These are phyloP conservation scores for Chaetodon trifasciatus DNA, from an alignment of 2,797 vertebrate species.

Conservation along the genomic window DNA sequence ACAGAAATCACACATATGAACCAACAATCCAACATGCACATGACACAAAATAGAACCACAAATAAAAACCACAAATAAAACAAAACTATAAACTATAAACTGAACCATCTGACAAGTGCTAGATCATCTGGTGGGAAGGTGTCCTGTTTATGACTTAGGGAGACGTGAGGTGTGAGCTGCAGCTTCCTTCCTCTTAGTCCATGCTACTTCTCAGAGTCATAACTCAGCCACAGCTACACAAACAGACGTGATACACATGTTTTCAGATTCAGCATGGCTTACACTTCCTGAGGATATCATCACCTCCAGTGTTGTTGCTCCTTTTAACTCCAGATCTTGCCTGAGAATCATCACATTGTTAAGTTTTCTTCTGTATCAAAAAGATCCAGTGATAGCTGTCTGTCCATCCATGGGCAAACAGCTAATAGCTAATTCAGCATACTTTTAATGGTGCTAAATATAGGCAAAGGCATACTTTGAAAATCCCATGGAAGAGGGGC, in stretches of 20 bases:
- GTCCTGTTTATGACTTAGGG: constrained; percentile 9
- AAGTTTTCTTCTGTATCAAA: no score
- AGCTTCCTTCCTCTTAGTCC: not conserved
- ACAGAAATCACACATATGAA: not conserved
- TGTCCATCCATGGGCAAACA: not conserved
- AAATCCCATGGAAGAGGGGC: not conserved
- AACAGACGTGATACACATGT: not conserved
- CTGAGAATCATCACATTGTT: no score
- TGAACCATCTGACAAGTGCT: not conserved
- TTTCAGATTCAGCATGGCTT: not conserved
- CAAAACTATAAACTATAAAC: not conserved
- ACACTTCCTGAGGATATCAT: not conserved
- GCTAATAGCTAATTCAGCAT: not conserved
- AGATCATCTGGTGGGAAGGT: not conserved
- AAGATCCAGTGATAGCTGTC: not conserved
- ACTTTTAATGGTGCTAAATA: not conserved
- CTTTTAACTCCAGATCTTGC: no score
- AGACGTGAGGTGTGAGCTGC: not conserved
- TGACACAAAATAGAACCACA: not conserved
- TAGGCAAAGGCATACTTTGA: not conserved
- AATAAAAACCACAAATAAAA: not conserved
- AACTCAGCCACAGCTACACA: not conserved
- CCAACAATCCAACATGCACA: not conserved
- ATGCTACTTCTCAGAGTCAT: not conserved
- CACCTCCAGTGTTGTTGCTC: no score